Evolutionary conservation across 2,888 invertebrate genomes (phyloP), one percentile per base, ranked within the genome.

Genomic region (Caenorhabditis japonica): DNA sequence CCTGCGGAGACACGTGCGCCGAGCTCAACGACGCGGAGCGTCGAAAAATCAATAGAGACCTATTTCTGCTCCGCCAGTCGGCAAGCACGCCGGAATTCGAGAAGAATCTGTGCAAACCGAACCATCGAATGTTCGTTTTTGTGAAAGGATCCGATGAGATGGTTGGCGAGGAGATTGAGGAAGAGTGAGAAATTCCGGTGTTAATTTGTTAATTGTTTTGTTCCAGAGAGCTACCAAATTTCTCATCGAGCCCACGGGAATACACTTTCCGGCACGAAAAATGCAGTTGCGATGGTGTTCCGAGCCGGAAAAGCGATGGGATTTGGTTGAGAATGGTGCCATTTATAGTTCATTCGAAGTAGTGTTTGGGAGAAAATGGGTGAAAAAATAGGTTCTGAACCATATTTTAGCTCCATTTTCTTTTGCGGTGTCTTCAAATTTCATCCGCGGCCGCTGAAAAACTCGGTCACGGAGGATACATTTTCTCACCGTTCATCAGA

Each of bases 281-380:
- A n/a, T 75, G 75, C 39, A 36, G 61, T 19, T 66, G 71, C n/a
- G 60, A 71, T 7, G 64, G 60, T 8, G 38, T 47, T 44, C 30
- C 38, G 10, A 39, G 13, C 0, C 12, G 10, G 5, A 36, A 39
- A 3, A 30, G 17, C 12, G 47, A 70, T 5, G 72, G 64, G 34
- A 75, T 61, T 61, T 75, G 75, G 75, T 33, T 75, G 0, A 46
- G 75, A 30, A 55, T 75, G 15, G 52, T 66, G 8, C 75, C 75
- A 15, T 75, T 71, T 25, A 47, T 75, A 12, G 61, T 75, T 12
- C 58, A 62, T 36, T 34, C 66, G 10, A 71, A 61, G 41, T 17
- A 70, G 2, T 75, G 43, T n/a, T n/a, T n/a, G n/a, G n/a, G n/a
- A n/a, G n/a, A n/a, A n/a, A n/a, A n/a, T n/a, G n/a, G n/a, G n/a